A percentile compares a stretch with the other conserved stretches of the same genome.
Evolutionary conservation across 1,140 invertebrate genomes (phyloP).

Genomic region (Daktulosphaira vitifoliae): DNA sequence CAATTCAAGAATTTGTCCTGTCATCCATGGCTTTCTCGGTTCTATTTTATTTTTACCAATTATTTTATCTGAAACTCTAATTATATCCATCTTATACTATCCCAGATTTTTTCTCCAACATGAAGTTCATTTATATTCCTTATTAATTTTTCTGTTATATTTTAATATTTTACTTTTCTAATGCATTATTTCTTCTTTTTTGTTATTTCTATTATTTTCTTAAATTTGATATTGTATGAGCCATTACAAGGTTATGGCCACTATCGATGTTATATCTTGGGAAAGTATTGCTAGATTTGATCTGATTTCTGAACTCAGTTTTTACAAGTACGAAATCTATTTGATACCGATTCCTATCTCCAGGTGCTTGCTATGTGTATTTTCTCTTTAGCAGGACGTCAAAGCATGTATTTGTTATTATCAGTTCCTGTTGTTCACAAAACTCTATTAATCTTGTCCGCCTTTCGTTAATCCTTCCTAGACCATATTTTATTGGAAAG

Average conservation of each 20-base stretch:
- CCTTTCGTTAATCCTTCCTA: neutral
- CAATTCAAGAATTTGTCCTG: slow-evolving; percentile 1
- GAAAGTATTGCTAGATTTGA: neutral
- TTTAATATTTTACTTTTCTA: slow-evolving; percentile 28
- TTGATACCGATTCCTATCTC: slow-evolving; percentile 40
- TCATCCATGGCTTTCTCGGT: slow-evolving; percentile 22
- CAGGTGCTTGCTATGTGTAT: slow-evolving; percentile 41
- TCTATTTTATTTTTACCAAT: slow-evolving; percentile 2
- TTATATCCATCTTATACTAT: slow-evolving; percentile 9
- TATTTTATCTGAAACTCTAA: neutral
- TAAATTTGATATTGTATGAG: slow-evolving; percentile 22
- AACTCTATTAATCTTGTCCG: slow-evolving; percentile 18
- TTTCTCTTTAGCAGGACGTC: slow-evolving; percentile 22
- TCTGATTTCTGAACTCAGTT: neutral
- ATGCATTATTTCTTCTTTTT: slow-evolving; percentile 25
- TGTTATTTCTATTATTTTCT: slow-evolving; percentile 6
- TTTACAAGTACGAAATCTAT: slow-evolving; percentile 42
- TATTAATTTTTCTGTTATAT: slow-evolving; percentile 3
- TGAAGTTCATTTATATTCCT: neutral
- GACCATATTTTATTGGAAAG: neutral
- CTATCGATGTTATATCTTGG: slow-evolving; percentile 11
- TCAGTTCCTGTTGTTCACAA: slow-evolving; percentile 17
- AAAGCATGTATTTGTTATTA: neutral
- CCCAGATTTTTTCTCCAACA: too few relatives aligned
- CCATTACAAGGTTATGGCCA: slow-evolving; percentile 22